Percentiles rank a stretch among this genome's conserved stretches.
Evolutionary conservation across 2,888 invertebrate genomes (phyloP).

Genomic region (Gymnosoma rotundatum): DNA sequence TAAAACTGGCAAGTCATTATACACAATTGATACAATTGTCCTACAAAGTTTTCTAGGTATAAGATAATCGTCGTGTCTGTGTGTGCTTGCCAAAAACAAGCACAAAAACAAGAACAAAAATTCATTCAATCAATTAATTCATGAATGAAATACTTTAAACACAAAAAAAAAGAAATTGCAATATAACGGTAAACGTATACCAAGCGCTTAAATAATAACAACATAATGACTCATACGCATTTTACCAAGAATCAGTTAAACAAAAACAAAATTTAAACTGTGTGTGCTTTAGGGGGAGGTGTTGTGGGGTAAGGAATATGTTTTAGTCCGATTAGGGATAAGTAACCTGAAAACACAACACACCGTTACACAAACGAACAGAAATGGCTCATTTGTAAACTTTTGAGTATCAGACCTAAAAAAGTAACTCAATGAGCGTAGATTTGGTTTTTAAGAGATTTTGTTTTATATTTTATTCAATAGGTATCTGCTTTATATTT

Average conservation of each 20-base stretch:
- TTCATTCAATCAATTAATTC: slow-evolving; percentile 57
- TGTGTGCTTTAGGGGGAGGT: slow-evolving; percentile 6
- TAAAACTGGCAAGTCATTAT: neutral
- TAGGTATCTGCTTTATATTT: neutral
- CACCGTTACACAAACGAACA: neutral
- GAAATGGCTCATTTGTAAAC: slow-evolving; percentile 23
- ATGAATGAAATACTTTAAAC: slow-evolving; percentile 61
- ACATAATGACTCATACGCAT: slow-evolving; percentile 56
- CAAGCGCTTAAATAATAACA: slow-evolving; percentile 45
- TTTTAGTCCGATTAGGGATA: slow-evolving; percentile 34
- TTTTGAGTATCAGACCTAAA: slow-evolving; percentile 43
- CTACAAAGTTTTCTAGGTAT: neutral
- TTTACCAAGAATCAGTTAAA: slow-evolving; percentile 64
- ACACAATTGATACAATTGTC: neutral
- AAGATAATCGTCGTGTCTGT: neutral
- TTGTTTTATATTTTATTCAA: neutral
- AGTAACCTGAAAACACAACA: slow-evolving; percentile 50
- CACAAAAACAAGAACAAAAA: slow-evolving; percentile 1
- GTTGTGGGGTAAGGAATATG: slow-evolving; percentile 25
- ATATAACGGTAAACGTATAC: slow-evolving; percentile 27
- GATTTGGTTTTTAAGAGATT: slow-evolving; percentile 15
- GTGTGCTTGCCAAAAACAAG: slow-evolving; percentile 4
- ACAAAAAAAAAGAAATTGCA: slow-evolving; percentile 32
- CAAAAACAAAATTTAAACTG: slow-evolving; percentile 51
- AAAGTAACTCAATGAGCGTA: slow-evolving; percentile 44